Evolutionary conservation across 2,888 invertebrate species (phyloP), one percentile per base, ranked within the genome.

Genomic region (Pseudoips prasinana): DNA sequence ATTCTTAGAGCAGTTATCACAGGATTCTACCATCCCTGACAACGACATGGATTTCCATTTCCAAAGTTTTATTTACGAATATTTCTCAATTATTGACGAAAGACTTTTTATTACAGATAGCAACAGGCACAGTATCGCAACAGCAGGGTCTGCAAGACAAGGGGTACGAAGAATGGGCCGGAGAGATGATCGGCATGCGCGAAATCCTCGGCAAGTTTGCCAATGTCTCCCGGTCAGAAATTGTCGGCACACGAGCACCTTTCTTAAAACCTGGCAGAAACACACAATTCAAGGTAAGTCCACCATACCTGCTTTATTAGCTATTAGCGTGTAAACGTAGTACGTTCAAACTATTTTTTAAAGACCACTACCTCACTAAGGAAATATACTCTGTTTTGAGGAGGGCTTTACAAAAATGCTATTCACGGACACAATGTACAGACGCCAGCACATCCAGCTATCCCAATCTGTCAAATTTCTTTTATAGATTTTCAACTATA

Each of bases 101-200:
- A n/a, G n/a, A n/a, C n/a, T n/a, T n/a, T n/a, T n/a, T n/a, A n/a
- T n/a, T n/a, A 14, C 45, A 89, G 89, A 90, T 92, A 43, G 92
- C 90, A 22, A 91, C 91, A 25, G 91, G 92, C 48, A 91, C 91
- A 27, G 90, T 92, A 36, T 92, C 92, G 1, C 88, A 91, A 53
- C 96, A 96, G 67, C 93, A 92, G 67, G 95, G 96, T 25, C 89
- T 98, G 6, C 95, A 97, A 83, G 95, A 95, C 78, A 95, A 95
- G 76, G 94, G 95, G 33, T 95, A 96, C 75, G 96, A 97, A 84
- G 96, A 96, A 74, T 97, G 97, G 97, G 95, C 94, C 0, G 95
- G 96, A 10, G 97, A 97, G 84, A 96, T 96, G 95, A 94, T 97
- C 58, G 96, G 96, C 29, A 96, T 97, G 96, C 91, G 96, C 45